phyloP scores from a whole-genome alignment of 2,797 vertebrate species.

The Neosalanx taihuensis region DNA sequence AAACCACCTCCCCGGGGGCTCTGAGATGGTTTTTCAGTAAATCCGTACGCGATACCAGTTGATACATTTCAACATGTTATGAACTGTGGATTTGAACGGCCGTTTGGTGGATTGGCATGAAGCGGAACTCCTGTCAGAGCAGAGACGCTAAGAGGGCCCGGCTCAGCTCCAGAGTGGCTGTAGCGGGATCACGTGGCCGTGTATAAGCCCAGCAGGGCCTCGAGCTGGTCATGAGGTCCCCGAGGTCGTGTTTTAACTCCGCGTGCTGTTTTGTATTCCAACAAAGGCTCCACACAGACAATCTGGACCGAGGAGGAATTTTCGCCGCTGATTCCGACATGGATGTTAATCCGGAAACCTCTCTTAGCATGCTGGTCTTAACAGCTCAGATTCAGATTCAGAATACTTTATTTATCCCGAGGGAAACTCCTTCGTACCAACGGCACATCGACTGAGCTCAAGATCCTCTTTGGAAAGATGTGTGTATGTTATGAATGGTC shows the following conservation, averaged over 20 bases:
- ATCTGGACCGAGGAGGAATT: slow-evolving; percentile 9
- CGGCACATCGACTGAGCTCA: not conserved
- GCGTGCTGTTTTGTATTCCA: not conserved
- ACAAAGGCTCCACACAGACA: not conserved
- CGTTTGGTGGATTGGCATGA: not conserved
- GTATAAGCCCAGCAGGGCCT: not conserved
- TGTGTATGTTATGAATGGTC: not conserved
- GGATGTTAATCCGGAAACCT: not conserved
- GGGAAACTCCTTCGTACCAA: no score
- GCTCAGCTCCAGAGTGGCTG: not conserved
- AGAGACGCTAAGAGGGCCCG: not conserved
- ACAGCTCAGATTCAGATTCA: no score
- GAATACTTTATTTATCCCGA: no score
- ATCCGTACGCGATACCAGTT: not conserved
- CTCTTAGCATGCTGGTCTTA: not conserved
- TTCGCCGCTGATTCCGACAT: not conserved
- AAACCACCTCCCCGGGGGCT: no score
- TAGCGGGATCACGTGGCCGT: not conserved
- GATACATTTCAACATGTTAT: not conserved
- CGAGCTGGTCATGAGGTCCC: not conserved
- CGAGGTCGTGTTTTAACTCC: not conserved
- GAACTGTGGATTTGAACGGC: not conserved
- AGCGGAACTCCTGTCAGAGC: not conserved
- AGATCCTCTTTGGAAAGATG: not conserved
- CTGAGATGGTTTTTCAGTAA: not conserved